Base-by-base conservation (phyloP, 2,888 invertebrate species). In the Eutolmus rufibarbis region DNA sequence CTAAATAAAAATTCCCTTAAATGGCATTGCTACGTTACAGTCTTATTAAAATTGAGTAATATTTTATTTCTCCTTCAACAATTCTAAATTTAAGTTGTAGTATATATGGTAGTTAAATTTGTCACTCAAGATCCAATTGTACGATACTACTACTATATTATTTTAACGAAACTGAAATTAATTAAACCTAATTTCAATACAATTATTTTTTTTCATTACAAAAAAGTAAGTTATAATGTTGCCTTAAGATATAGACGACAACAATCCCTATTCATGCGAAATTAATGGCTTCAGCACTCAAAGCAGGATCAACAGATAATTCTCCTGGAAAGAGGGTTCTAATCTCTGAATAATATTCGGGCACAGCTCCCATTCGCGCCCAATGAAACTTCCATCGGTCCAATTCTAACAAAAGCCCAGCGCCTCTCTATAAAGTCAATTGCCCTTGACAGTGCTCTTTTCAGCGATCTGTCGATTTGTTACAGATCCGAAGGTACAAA, bases 391-490 rank as follows among this genome's bases (percentile, higher is more conserved):
- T 76, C 37, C 76, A 76, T 66, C 66, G 66, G 34, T 76, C 37
- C 76, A 28, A 28, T 66, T 28, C 34, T 14, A 40, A 76, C 40
- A 34, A 76, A 19, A 34, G 76, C 2, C 37, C 19, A 19, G 37
- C 34, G 76, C 81, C 43, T 81, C 81, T 56, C 56, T 9, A 74
- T 86, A 74, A 86, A 86, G 86, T 86, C 86, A 86, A 86, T 86
- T 86, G 86, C 86, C 78, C 86, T 78, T 86, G 78, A 86, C 86
- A 78, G 57, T 43, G 66, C n/a, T 76, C 46, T 46, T 86, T 76
- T 76, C 31, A 28, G 40, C n/a, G 16, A 76, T 51, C 51, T 76
- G 76, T 86, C 76, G 74, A 76, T 74, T 76, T 86, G 86, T 76
- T 46, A 86, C 51, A 66, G 51, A 86, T 40, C 77, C 34, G 12